Percentiles rank a stretch among this genome's conserved stretches.
These are phyloP conservation scores for Trochalopteron elliotii DNA, from an alignment of 2,113 vertebrate genomes.

Conservation along the genomic window DNA sequence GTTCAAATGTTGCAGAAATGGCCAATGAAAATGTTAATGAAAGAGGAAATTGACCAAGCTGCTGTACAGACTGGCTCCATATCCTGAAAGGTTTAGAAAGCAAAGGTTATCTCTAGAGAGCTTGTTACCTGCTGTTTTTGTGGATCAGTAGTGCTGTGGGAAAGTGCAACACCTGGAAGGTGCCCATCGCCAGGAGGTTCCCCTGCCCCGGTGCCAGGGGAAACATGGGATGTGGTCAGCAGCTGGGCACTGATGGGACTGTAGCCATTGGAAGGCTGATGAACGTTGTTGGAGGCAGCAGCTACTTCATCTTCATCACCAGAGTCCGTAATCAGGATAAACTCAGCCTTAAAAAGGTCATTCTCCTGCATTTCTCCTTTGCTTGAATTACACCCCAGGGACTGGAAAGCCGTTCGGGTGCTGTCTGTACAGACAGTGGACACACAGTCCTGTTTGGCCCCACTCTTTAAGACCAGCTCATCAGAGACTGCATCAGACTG, in stretches of 20 bases:
- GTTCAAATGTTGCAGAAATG: not conserved
- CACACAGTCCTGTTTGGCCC: not conserved
- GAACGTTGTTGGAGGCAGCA: not conserved
- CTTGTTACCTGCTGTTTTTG: slow-evolving; percentile 72
- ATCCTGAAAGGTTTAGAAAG: not conserved
- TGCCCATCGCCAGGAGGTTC: not conserved
- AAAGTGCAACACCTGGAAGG: not conserved
- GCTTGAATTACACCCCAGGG: not conserved
- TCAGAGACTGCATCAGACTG: slow-evolving; percentile 29
- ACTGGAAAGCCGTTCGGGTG: not conserved
- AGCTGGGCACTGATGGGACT: slow-evolving; percentile 30
- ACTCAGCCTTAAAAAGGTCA: slow-evolving; percentile 85
- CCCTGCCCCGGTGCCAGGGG: not conserved
- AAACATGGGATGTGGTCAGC: slow-evolving; percentile 7
- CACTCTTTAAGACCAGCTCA: slow-evolving; percentile 28
- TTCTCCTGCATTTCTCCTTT: slow-evolving; percentile 76
- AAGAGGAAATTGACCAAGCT: not conserved
- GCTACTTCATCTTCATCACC: slow-evolving; percentile 73
- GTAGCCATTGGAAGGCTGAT: not conserved
- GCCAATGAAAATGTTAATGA: not conserved
- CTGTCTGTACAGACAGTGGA: not conserved
- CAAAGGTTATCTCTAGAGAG: not conserved
- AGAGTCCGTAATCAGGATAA: slow-evolving; percentile 81
- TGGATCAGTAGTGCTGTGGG: not conserved
- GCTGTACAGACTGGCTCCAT: not conserved